A percentile compares a stretch with the other conserved stretches of the same genome.
Evolutionary conservation across 2,797 vertebrate genomes (phyloP).

Genomic region (Eremophila alpestris): DNA sequence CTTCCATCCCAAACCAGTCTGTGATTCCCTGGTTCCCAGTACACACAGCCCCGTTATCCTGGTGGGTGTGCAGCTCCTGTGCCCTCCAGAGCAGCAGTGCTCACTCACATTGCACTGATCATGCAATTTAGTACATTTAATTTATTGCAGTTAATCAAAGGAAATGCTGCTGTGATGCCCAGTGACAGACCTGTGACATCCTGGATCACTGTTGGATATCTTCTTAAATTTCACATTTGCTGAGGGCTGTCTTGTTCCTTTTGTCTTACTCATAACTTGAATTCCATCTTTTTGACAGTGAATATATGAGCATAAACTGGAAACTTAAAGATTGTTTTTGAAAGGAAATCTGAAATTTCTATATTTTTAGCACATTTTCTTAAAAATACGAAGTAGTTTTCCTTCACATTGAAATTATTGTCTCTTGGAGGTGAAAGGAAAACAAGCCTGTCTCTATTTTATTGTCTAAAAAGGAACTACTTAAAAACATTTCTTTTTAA

Average conservation of each 20-base stretch:
- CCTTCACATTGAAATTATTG: constrained; percentile 52
- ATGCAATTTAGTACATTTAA: no score
- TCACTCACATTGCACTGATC: background rate
- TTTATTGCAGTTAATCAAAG: constrained; percentile 5
- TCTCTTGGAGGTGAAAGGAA: constrained; percentile 52
- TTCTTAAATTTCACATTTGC: constrained; percentile 14
- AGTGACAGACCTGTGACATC: background rate
- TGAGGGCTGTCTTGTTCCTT: constrained; percentile 54
- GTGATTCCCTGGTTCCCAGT: background rate
- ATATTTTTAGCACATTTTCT: constrained; percentile 54
- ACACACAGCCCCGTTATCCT: accelerated
- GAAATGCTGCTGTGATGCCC: background rate
- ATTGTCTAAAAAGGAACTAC: background rate
- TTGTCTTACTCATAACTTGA: constrained; percentile 43
- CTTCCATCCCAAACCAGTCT: background rate
- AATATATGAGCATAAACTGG: constrained; percentile 57
- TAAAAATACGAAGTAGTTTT: constrained; percentile 67
- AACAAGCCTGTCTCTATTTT: constrained; percentile 37
- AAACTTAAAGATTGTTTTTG: constrained; percentile 61
- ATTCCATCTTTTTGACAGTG: constrained; percentile 46
- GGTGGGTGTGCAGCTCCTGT: background rate
- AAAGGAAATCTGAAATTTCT: constrained; percentile 53
- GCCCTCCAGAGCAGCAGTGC: no score
- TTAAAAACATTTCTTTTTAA: constrained; percentile 53
- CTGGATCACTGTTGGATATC: constrained; percentile 23